Base-by-base conservation (phyloP, 2,113 vertebrate species). In the Sylvia atricapilla region DNA sequence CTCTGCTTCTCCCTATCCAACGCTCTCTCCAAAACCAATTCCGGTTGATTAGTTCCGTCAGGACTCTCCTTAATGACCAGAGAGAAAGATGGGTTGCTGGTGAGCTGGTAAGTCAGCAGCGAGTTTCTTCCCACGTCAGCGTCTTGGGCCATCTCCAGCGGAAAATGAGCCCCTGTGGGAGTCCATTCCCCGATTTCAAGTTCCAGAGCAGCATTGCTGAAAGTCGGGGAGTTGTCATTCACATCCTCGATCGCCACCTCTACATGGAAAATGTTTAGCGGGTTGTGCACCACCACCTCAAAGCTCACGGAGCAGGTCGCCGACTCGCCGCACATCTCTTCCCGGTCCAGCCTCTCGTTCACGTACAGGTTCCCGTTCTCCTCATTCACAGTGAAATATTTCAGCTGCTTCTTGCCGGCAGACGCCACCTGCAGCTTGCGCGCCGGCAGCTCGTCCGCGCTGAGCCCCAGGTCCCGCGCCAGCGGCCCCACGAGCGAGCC, bases 401-500 rank as follows among this genome's bases (percentile, higher is more conserved):
- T n/a, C n/a, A n/a, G n/a, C n/a, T n/a, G n/a, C n/a, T n/a, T n/a
- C n/a, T n/a, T n/a, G n/a, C n/a, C n/a, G n/a, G n/a, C n/a, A n/a
- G n/a, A n/a, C n/a, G n/a, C n/a, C n/a, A n/a, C n/a, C n/a, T n/a
- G n/a, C n/a, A n/a, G 37, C 33, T 33, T 84, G 68, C 81, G 81
- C 46, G 49, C 81, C 68, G 68, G 58, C 49, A 84, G 81, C 59
- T 84, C 30, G 59, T 84, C 41, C 11, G 73, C 13, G 74, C 81
- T 79, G 39, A 95, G 87, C 9, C 92, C 84, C 90, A 95, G 47
- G 39, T 95, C 93, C 92, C 56, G 39, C 23, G 84, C 95, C 77
- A 96, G 93, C 28, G 93, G 80, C 73, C 94, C 96, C 73, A 95
- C 96, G 31, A 96, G 87, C 43, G 96, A 96, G 18, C 94, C 96